Percentiles rank a stretch among this genome's conserved stretches.
These are phyloP conservation scores for Scyliorhinus canicula DNA, from an alignment of 2,797 vertebrate species.

Conservation along the genomic window DNA sequence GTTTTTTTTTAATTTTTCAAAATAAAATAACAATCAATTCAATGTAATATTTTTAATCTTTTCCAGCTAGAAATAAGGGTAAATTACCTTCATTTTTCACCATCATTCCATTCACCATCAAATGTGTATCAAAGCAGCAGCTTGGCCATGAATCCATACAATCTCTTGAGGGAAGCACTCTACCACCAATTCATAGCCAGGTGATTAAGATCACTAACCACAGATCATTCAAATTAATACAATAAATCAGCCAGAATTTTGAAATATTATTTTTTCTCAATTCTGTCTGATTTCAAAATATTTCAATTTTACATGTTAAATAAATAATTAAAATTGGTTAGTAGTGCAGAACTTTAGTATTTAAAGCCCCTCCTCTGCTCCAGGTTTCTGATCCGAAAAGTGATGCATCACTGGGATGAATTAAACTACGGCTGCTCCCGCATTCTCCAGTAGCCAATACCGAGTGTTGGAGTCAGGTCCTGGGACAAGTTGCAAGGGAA, in stretches of 20 bases:
- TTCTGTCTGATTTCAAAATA: background rate
- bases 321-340: background rate
- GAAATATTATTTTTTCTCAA: background rate
- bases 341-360: background rate
- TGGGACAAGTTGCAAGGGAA: too few species aligned
- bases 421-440: too few species aligned
- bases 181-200: background rate
- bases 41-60: background rate
- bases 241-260: background rate
- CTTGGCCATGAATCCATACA: background rate
- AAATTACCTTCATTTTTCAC: background rate
- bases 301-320: background rate
- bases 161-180: background rate
- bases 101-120: background rate
- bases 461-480: too few species aligned
- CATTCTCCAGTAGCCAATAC: too few species aligned
- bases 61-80: background rate
- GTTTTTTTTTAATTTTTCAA: background rate
- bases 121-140: background rate
- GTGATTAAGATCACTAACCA: background rate
- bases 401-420: too few species aligned
- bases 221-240: background rate
- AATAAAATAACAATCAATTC: background rate
- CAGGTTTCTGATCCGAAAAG: too few species aligned
- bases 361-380: too few species aligned